Conservation (phyloP, 2,888 invertebrate genomes). For the Philonicus albiceps region DNA sequence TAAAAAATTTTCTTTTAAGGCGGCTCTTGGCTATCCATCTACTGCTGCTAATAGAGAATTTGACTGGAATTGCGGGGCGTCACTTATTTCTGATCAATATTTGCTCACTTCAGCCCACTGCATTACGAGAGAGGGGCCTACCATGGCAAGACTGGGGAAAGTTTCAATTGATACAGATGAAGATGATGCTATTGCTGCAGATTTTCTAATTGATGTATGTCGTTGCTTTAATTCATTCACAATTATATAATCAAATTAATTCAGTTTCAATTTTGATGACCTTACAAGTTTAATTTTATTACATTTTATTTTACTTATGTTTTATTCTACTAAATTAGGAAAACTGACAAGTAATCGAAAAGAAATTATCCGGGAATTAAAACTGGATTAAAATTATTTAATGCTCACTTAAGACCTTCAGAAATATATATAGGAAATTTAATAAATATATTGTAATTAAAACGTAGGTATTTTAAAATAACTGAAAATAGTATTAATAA, state of each 20-base stretch:
- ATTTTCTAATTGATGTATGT: constrained; percentile 34
- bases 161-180: background rate
- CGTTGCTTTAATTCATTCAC: background rate
- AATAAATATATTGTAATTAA: too few species aligned
- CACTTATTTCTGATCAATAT: constrained; percentile 47
- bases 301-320: too few species aligned
- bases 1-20: constrained; percentile 22
- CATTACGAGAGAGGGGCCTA: background rate
- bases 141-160: constrained; percentile 46
- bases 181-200: constrained; percentile 5
- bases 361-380: too few species aligned
- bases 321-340: too few species aligned
- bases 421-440: too few species aligned
- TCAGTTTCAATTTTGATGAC: too few species aligned
- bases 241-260: background rate
- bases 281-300: too few species aligned
- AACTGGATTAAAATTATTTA: too few species aligned
- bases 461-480: too few species aligned
- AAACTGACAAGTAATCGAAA: too few species aligned
- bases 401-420: too few species aligned
- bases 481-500: too few species aligned
- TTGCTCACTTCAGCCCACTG: constrained; percentile 50
- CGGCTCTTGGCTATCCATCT: constrained; percentile 43
- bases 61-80: constrained; percentile 44
- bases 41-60: background rate